Base-by-base conservation (phyloP, 2,888 invertebrate species). In the Parnassius smintheus region DNA sequence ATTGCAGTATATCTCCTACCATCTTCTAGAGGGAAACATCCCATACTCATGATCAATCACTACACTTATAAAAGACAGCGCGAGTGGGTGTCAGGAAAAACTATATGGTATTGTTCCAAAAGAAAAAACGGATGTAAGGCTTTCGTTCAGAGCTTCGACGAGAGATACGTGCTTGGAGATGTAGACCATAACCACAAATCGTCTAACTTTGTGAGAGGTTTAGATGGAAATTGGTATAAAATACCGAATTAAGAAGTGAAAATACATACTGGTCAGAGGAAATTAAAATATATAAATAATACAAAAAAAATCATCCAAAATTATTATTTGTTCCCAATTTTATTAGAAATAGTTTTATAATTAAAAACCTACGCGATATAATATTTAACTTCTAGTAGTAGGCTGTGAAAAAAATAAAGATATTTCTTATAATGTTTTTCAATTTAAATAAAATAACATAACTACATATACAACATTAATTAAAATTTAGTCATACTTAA, bases 111-210 rank as follows among this genome's bases (percentile, higher is more conserved):
- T 56, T 73, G 71, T 48, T 72, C 70, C 0, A 66, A 65, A n/a
- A 62, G 72, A 2, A 46, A 64, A 22, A 53, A 44, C 1, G 68
- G 69, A 0, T 73, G 71, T 50, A 72, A 70, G 54, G 67, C 70
- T 4, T 64, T 41, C 42, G 63, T 70, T 9, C 48, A 59, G 8
- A 71, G 66, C 35, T 44, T 63, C 8, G 58, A 56, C 4, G 41
- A 65, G 9, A 22, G 49, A 1, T 68, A 66, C 42, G 56, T 13
- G 2, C 13, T 57, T 1, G 65, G 66, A 3, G 13, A 41, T 3
- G 10, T 45, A 2, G 52, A 46, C 0, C 83, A 85, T 56, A 78
- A 74, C 41, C 84, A 85, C 45, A 63, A 61, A 1, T 71, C 73
- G 0, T 70, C 77, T 0, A 62, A 64, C 2, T 76, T 72, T 64